Base-by-base conservation (phyloP, 2,113 vertebrate genomes). In the Azemiops feae region DNA sequence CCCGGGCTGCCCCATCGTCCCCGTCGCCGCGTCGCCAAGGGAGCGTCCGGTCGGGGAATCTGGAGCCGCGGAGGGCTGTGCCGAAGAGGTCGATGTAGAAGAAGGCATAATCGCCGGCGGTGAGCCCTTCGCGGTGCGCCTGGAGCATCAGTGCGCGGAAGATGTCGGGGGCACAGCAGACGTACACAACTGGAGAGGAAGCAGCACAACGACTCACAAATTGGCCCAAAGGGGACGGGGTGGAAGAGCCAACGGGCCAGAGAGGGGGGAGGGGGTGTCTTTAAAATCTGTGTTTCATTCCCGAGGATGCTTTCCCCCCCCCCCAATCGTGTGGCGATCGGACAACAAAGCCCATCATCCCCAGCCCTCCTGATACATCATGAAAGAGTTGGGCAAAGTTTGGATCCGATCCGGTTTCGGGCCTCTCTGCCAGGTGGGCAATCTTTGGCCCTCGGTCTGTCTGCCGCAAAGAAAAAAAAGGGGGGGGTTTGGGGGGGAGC, bases 31-130 rank as follows among this genome's bases (percentile, higher is more conserved):
- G 97, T 2, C 92, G 94, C 99, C 99, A 99, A 1, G 99, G 99
- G 91, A 91, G 96, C 0, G 91, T 91, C 0, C 94, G 94, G 1
- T 95, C 93, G 0, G 97, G 97, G 91, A 97, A 96, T 0, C 0
- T 54, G 0, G n/a, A 27, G 2, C 97, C 96, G 58, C 96, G 96
- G 64, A 99, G 97, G 81, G 98, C 99, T 45, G 95, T 97, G 0
- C 98, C 99, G 1, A 99, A 99, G 27, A 98, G 95, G 92, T 99
- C 99, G 53, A 99, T 98, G 97, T 98, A 99, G 96, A 99, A 98
- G 96, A 99, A 99, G 92, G 97, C 98, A 12, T 97, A 99, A 27
- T 99, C 97, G 1, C 98, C 97, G 0, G 95, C 96, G 10, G 98
- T 98, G 23, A 99, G 96, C 10, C 98, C 97, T 0, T 97, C 97